Percentiles rank a stretch among this genome's conserved stretches.
Conservation (phyloP, 2,888 invertebrate genomes). For the Cheilosia vulpina region DNA sequence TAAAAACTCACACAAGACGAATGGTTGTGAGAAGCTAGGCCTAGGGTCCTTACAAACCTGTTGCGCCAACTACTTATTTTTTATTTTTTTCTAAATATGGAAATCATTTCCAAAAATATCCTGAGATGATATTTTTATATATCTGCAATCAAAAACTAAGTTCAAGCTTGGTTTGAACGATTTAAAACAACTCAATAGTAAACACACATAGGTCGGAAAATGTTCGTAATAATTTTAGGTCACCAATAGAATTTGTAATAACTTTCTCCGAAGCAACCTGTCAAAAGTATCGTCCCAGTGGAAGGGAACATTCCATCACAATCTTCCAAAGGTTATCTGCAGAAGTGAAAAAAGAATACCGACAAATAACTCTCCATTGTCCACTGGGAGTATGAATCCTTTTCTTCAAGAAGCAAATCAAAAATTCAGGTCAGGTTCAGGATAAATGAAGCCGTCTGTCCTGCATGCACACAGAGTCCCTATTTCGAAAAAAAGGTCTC, state of each 20-base stretch:
- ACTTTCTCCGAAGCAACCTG: constrained; percentile 17
- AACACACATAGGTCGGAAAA: too few relatives aligned
- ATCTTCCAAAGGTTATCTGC: background rate
- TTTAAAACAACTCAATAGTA: too few relatives aligned
- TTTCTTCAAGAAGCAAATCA: constrained; percentile 43
- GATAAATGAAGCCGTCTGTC: constrained; percentile 68
- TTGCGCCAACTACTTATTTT: too few relatives aligned
- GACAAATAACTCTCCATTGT: constrained; percentile 24
- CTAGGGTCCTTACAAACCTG: too few relatives aligned
- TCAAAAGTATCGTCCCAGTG: constrained; percentile 22
- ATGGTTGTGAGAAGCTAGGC: too few relatives aligned
- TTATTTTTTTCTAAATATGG: too few relatives aligned
- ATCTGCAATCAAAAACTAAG: too few relatives aligned
- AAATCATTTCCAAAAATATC: too few relatives aligned
- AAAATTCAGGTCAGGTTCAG: constrained; percentile 73
- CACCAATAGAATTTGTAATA: constrained; percentile 44
- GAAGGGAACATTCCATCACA: constrained; percentile 17
- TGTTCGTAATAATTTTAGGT: constrained; percentile 13
- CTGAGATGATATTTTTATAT: too few relatives aligned
- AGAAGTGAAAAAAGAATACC: background rate
- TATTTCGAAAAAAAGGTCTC: constrained; percentile 25
- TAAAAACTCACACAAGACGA: too few relatives aligned
- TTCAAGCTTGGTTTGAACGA: too few relatives aligned
- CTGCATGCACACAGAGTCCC: constrained; percentile 6
- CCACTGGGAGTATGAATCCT: constrained; percentile 52